phyloP scores from a whole-genome alignment of 2,888 invertebrate species.

The Thysanoteuthis rhombus region DNA sequence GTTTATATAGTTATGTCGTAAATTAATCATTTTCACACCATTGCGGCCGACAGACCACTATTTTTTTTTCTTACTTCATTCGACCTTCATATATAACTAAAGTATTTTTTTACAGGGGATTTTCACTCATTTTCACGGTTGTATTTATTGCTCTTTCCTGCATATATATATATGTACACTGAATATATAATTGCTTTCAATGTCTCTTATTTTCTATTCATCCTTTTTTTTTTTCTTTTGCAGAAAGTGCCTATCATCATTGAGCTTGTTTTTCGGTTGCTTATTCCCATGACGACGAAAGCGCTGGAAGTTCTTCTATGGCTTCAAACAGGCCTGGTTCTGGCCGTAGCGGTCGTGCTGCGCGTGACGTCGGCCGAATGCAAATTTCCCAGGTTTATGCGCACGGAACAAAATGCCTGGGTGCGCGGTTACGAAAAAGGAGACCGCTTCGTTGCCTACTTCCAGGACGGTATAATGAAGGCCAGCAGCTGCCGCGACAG shows the following conservation, averaged over 20 bases:
- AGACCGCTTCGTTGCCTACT: slow-evolving; percentile 26
- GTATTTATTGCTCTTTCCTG: too few relatives aligned
- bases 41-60: too few relatives aligned
- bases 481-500: slow-evolving; percentile 24
- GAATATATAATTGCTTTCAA: accelerated
- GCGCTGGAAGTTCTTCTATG: slow-evolving; percentile 27
- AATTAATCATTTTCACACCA: too few relatives aligned
- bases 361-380: slow-evolving; percentile 27
- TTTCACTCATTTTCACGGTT: too few relatives aligned
- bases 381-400: slow-evolving; percentile 29
- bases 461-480: slow-evolving; percentile 29
- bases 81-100: too few relatives aligned
- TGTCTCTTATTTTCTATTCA: too few relatives aligned
- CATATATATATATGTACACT: background rate
- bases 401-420: slow-evolving; percentile 30
- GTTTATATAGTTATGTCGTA: too few relatives aligned
- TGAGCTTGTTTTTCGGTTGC: slow-evolving; percentile 25
- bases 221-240: background rate
- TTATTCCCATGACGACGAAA: slow-evolving; percentile 29
- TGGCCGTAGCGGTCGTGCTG: slow-evolving; percentile 29
- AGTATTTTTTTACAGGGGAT: too few relatives aligned
- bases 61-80: too few relatives aligned
- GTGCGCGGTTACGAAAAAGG: slow-evolving; percentile 27
- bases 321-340: slow-evolving; percentile 27
- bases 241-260: background rate